Conservation (phyloP, 2,113 vertebrate genomes). For the Crotophaga sulcirostris region DNA sequence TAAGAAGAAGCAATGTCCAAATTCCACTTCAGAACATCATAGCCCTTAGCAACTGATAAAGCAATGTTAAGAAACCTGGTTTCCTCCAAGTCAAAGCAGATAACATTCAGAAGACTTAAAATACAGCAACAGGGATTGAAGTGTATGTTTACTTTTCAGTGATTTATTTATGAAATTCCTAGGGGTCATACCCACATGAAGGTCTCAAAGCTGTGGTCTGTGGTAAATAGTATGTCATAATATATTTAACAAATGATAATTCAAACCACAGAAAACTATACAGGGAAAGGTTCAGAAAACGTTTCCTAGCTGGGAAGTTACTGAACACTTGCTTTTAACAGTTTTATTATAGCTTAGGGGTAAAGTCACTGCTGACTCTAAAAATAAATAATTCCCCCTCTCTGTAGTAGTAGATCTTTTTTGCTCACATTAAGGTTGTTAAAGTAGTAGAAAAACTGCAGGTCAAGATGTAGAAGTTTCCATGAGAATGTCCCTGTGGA, state of each 20-base stretch:
- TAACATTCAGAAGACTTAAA: not conserved
- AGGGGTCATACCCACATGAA: not conserved
- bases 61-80: conserved; percentile 9
- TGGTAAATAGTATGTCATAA: conserved; percentile 25
- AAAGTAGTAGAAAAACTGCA: not conserved
- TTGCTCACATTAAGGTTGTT: not conserved
- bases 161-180: conserved; percentile 35
- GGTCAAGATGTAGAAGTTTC: not conserved
- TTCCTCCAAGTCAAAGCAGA: not conserved
- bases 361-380: not conserved
- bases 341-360: conserved; percentile 32
- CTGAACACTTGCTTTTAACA: not conserved
- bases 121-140: not conserved
- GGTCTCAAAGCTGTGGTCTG: not conserved
- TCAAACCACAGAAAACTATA: not conserved
- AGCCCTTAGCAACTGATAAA: conserved; percentile 46
- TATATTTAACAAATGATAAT: conserved; percentile 44
- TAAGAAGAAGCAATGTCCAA: not conserved
- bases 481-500: not conserved
- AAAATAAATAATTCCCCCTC: not conserved
- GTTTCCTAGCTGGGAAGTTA: not conserved
- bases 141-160: not conserved
- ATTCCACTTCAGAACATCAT: not conserved
- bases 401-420: not conserved
- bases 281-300: not conserved